These are phyloP conservation scores for Sciurus niger DNA, from an alignment of 2,113 vertebrate genomes.

Conservation along the genomic window DNA sequence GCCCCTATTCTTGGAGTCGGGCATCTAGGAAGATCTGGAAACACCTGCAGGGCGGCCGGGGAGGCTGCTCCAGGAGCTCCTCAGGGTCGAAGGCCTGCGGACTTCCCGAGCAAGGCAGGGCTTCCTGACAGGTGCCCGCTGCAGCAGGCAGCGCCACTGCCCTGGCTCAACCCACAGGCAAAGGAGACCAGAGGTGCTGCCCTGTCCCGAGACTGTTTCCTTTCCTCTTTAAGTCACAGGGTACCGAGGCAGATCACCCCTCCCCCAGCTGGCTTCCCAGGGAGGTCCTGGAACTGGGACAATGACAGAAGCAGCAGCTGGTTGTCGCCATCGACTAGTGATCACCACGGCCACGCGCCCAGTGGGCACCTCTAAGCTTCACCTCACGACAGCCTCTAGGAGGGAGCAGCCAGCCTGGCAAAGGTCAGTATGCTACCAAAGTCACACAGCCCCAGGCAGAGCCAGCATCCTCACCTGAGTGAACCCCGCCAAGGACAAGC, in stretches of 20 bases:
- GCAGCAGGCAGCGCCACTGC: not conserved
- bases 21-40: not conserved
- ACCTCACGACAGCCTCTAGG: rapidly evolving
- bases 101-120: no score
- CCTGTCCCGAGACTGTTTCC: not conserved
- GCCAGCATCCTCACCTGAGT: not conserved
- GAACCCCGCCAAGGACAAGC: not conserved
- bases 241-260: not conserved
- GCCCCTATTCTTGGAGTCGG: not conserved
- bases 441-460: not conserved
- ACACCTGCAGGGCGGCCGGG: not conserved
- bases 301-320: rapidly evolving
- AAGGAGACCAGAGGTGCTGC: not conserved
- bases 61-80: no score
- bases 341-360: no score
- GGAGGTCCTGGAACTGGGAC: not conserved
- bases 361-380: no score
- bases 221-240: no score
- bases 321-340: rapidly evolving
- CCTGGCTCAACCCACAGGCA: no score
- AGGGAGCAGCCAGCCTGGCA: not conserved
- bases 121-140: not conserved
- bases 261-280: not conserved
- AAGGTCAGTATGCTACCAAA: not conserved
- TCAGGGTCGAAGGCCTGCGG: not conserved